These are phyloP conservation scores for Bolinopsis microptera DNA, from an alignment of 37 sponge, comb jelly and placozoan species.

Conservation along the genomic window DNA sequence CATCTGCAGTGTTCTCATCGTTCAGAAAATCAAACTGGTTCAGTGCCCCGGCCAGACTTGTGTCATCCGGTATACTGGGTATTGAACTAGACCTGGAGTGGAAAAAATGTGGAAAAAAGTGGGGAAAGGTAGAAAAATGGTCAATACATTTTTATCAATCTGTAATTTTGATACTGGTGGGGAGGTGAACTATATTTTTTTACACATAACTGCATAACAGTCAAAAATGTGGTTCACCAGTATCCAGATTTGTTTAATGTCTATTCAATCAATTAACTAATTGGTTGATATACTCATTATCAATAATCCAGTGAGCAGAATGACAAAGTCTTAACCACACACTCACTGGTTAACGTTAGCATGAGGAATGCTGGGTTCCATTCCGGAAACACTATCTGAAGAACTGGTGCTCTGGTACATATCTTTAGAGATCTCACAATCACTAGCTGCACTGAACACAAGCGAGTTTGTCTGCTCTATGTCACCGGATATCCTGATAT, in stretches of 20 bases:
- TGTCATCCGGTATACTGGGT: conserved; percentile 49
- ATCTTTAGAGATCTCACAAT: conserved; percentile 56
- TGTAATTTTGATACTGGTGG: no score
- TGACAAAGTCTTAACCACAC: background rate
- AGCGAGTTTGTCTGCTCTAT: conserved; percentile 61
- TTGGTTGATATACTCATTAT: no score
- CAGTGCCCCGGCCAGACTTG: conserved; percentile 44
- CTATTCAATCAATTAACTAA: no score
- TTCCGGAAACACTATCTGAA: background rate
- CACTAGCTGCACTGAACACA: conserved; percentile 60
- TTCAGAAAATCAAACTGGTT: conserved; percentile 64
- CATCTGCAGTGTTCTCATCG: conserved; percentile 58
- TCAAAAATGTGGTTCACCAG: no score
- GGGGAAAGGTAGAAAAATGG: no score
- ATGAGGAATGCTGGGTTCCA: background rate
- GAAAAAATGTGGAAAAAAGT: background rate
- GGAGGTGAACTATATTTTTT: no score
- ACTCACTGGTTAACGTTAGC: conserved; percentile 41
- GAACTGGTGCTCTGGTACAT: conserved; percentile 41
- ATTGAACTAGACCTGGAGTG: conserved; percentile 9
- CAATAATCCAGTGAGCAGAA: no score
- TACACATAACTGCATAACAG: no score
- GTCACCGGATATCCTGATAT: conserved; percentile 42
- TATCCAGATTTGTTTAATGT: no score
- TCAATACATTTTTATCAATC: no score